Evolutionary conservation across 2,797 vertebrate species (phyloP).

Genomic region (Scolopax bukidnonensis): DNA sequence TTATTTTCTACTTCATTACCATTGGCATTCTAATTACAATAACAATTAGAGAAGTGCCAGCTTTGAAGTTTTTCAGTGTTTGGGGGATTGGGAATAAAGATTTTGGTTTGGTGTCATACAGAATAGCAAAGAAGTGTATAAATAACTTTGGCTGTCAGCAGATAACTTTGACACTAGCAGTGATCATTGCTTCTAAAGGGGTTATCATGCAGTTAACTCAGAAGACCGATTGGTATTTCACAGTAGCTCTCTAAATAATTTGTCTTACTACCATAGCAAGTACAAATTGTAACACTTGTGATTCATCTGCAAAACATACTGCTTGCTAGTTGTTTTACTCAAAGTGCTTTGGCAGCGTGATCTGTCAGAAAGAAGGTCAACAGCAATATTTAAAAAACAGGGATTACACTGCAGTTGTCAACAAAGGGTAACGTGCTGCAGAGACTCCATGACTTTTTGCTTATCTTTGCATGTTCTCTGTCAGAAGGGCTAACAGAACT

Average conservation of each 20-base stretch:
- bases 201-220: constrained; percentile 26
- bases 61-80: background rate
- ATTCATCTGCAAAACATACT: constrained; percentile 26
- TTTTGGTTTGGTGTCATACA: background rate
- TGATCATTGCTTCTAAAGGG: constrained; percentile 20
- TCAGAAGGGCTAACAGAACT: background rate
- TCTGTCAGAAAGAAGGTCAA: constrained; percentile 43
- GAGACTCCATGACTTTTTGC: background rate
- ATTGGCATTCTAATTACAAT: background rate
- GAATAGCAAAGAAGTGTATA: constrained; percentile 6
- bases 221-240: constrained; percentile 47
- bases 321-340: constrained; percentile 45
- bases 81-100: background rate
- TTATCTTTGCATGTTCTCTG: background rate
- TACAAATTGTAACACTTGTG: constrained; percentile 23
- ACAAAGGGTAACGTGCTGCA: background rate
- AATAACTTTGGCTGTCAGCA: constrained; percentile 40
- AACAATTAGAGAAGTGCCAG: background rate
- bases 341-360: constrained; percentile 8
- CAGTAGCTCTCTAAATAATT: constrained; percentile 41
- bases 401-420: constrained; percentile 37
- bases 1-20: background rate
- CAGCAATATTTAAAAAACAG: background rate
- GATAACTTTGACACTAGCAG: background rate
- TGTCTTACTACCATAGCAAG: constrained; percentile 1